Evolutionary conservation across 2,797 vertebrate genomes (phyloP).

Genomic region (Eremophila alpestris): DNA sequence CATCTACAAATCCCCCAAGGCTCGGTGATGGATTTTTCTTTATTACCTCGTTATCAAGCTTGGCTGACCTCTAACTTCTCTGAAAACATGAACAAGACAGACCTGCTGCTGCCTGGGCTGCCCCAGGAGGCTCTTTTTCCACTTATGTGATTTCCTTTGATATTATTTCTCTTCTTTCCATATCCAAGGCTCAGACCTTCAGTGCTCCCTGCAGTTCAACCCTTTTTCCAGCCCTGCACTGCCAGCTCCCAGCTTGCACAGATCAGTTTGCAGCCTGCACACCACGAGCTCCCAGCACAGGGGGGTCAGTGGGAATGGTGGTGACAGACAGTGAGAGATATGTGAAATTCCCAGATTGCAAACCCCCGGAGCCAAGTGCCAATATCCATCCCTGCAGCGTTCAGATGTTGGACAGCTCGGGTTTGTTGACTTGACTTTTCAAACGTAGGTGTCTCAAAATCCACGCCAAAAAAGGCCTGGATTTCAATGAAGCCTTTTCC

Average conservation of each 20-base stretch:
- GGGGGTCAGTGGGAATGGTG: neutral
- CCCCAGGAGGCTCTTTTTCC: constrained; percentile 64
- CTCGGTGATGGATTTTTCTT: constrained; percentile 55
- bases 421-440: neutral
- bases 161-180: constrained; percentile 59
- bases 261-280: constrained; percentile 1
- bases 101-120: constrained; percentile 44
- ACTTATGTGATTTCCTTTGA: constrained; percentile 70
- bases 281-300: neutral
- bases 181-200: constrained; percentile 49
- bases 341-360: neutral
- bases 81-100: constrained; percentile 44
- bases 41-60: constrained; percentile 62
- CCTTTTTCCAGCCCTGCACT: neutral
- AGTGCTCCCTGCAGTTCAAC: constrained; percentile 42
- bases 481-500: neutral
- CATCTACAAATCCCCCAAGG: constrained; percentile 33
- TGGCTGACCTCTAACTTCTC: constrained; percentile 61
- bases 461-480: neutral
- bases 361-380: neutral
- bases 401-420: neutral
- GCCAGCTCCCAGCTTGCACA: neutral
- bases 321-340: neutral
- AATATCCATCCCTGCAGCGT: neutral
- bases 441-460: neutral